Evolutionary conservation across 2,797 vertebrate species (phyloP).

Genomic region (Steatocranus sp.): DNA sequence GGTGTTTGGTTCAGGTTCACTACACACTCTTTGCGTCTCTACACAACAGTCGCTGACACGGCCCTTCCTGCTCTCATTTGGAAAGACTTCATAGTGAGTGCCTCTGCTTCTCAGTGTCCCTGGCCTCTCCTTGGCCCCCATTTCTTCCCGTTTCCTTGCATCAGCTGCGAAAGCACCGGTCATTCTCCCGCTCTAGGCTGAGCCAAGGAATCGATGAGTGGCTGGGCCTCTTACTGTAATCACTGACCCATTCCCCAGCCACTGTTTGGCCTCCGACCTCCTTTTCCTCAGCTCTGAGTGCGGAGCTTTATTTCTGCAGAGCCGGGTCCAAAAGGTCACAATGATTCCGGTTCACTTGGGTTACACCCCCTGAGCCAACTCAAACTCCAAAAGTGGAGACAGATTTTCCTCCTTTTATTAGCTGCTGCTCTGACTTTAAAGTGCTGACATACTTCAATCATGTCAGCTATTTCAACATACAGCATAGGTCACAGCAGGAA

Average conservation of each 20-base stretch:
- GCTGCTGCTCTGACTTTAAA: not conserved
- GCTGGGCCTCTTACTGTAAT: slow-evolving; percentile 74
- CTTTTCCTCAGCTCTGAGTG: slow-evolving; percentile 40
- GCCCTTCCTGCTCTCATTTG: slow-evolving; percentile 52
- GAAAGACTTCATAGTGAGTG: slow-evolving; percentile 41
- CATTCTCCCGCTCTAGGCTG: slow-evolving; percentile 17
- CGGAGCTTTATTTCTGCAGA: slow-evolving; percentile 59
- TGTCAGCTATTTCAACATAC: not conserved
- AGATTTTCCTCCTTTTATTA: slow-evolving; percentile 20
- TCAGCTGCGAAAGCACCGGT: slow-evolving; percentile 58
- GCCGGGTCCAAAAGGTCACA: slow-evolving; percentile 56
- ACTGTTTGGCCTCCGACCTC: slow-evolving; percentile 71
- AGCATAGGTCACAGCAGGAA: not conserved
- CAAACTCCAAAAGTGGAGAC: slow-evolving; percentile 16
- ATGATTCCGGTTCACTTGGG: slow-evolving; percentile 67
- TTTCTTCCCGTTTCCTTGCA: slow-evolving; percentile 60
- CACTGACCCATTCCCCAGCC: slow-evolving; percentile 75
- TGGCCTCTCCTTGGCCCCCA: slow-evolving; percentile 72
- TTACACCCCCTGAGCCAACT: slow-evolving; percentile 39
- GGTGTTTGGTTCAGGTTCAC: slow-evolving; percentile 43
- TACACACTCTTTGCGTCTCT: slow-evolving; percentile 37
- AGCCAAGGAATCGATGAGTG: slow-evolving; percentile 70
- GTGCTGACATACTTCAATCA: not conserved
- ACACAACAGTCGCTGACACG: slow-evolving; percentile 44
- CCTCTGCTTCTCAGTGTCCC: slow-evolving; percentile 52